These are phyloP conservation scores for Drosophila imparisetae DNA, from an alignment of 2,888 invertebrate species.

Conservation along the genomic window DNA sequence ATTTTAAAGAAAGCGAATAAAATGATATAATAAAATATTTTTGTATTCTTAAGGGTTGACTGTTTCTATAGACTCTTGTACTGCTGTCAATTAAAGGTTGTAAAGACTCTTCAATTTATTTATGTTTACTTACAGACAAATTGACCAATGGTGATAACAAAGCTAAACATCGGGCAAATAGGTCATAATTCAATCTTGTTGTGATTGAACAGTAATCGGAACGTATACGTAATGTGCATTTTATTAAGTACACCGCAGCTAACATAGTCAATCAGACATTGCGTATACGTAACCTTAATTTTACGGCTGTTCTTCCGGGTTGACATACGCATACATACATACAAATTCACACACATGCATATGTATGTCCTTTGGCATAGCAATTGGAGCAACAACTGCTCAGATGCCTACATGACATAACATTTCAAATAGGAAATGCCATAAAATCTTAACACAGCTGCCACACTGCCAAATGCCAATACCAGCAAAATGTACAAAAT, in stretches of 20 bases:
- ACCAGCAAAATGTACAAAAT: constrained; percentile 47
- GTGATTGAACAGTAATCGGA: not conserved
- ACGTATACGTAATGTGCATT: not conserved
- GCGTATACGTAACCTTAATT: constrained; percentile 57
- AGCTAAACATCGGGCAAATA: not conserved
- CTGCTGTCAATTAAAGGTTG: not conserved
- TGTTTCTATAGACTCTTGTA: not conserved
- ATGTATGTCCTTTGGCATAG: constrained; percentile 37
- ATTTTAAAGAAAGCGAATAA: no score
- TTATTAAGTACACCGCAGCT: not conserved
- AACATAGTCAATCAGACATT: constrained; percentile 16
- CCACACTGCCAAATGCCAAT: constrained; percentile 41
- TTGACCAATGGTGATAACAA: not conserved
- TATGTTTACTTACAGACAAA: not conserved
- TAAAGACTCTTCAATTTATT: not conserved
- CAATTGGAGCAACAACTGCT: constrained; percentile 42
- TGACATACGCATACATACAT: constrained; percentile 18
- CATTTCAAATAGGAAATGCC: constrained; percentile 64
- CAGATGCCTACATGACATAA: constrained; percentile 60
- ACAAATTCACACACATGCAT: constrained; percentile 7
- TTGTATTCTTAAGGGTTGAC: not conserved
- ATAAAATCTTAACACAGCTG: constrained; percentile 33
- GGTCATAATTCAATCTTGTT: not conserved
- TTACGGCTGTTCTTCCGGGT: constrained; percentile 60
- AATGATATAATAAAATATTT: not conserved